Percentiles rank a stretch among this genome's conserved stretches.
These are phyloP conservation scores for Petrocephalus schoutedeni DNA, from an alignment of 2,797 vertebrate genomes.

Conservation along the genomic window DNA sequence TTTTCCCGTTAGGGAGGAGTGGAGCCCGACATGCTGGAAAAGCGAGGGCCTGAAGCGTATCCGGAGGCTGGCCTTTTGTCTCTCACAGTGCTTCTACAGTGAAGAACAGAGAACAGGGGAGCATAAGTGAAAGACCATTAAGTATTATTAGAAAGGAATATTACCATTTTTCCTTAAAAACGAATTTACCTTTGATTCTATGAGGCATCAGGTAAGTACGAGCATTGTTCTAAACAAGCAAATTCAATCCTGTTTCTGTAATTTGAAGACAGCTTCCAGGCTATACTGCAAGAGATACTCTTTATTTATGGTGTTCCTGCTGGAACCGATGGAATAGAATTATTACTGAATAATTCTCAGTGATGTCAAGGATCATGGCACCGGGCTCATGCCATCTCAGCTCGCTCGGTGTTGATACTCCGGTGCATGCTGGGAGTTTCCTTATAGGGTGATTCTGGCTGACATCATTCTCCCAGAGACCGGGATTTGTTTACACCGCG, in stretches of 20 bases:
- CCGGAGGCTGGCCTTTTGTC: constrained; percentile 91
- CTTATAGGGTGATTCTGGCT: not conserved
- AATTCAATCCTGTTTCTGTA: not conserved
- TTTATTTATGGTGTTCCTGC: not conserved
- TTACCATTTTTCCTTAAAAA: too few species aligned
- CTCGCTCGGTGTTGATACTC: not conserved
- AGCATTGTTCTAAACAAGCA: not conserved
- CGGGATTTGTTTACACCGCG: not conserved
- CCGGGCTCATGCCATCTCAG: not conserved
- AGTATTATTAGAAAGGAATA: not conserved
- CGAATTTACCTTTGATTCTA: too few species aligned
- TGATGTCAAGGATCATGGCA: not conserved
- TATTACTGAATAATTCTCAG: not conserved
- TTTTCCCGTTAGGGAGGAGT: constrained; percentile 94
- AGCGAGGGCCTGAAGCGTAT: constrained; percentile 95
- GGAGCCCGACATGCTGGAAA: constrained; percentile 94
- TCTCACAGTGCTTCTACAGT: constrained; percentile 91
- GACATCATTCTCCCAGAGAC: not conserved
- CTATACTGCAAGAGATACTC: not conserved
- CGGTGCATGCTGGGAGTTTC: too few species aligned
- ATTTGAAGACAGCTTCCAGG: not conserved
- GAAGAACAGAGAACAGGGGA: not conserved
- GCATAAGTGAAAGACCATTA: not conserved
- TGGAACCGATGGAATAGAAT: not conserved
- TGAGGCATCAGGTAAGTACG: not conserved